phyloP scores from a whole-genome alignment of 2,888 invertebrate species.

The Bellardia bayeri region DNA sequence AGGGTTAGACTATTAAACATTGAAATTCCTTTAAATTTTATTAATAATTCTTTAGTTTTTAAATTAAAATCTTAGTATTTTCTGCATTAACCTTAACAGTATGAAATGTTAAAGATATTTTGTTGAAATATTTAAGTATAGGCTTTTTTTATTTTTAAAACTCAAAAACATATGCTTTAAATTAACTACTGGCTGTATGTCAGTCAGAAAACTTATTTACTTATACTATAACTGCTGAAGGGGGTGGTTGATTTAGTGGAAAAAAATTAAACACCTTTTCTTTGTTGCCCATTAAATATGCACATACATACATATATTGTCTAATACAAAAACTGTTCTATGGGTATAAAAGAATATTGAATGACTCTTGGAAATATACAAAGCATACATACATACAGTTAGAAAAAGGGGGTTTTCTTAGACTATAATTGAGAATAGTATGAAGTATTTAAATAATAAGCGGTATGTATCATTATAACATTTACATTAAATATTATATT shows the following conservation, averaged over 20 bases:
- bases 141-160: neutral
- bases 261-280: slow-evolving; percentile 66
- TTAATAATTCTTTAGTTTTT: no score
- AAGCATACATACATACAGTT: neutral
- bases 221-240: neutral
- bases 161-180: neutral
- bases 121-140: neutral
- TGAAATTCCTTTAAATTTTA: no score
- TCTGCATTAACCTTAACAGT: no score
- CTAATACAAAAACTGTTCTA: neutral
- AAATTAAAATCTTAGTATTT: no score
- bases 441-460: slow-evolving; percentile 28
- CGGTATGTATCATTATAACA: neutral
- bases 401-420: neutral
- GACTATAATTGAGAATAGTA: neutral
- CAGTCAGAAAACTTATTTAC: neutral
- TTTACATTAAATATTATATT: neutral
- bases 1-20: no score
- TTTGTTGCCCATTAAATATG: slow-evolving; percentile 5
- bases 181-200: neutral
- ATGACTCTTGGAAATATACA: neutral
- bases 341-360: neutral
- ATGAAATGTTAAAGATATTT: no score
- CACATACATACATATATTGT: no score
- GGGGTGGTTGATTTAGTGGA: slow-evolving; percentile 60